Conservation (phyloP, 37 sponge, comb jelly and placozoan genomes). For the Agelas oroides region DNA sequence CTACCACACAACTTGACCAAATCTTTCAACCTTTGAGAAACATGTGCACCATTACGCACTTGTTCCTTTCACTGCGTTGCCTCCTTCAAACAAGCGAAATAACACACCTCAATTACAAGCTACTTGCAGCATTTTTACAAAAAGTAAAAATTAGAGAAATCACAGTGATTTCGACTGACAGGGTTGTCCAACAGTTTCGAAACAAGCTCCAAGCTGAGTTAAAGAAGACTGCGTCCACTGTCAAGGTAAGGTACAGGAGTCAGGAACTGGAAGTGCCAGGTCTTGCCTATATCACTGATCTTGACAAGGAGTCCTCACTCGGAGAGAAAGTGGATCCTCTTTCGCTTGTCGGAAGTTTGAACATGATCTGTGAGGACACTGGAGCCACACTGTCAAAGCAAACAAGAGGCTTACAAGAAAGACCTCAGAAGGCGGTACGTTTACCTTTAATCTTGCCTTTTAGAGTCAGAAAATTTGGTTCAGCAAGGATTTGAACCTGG, state of each 20-base stretch:
- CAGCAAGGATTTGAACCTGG: too few relatives aligned
- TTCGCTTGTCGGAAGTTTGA: slow-evolving; percentile 38
- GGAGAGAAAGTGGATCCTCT: slow-evolving; percentile 30
- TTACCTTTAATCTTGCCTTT: too few relatives aligned
- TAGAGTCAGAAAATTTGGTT: too few relatives aligned
- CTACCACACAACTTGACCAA: background rate
- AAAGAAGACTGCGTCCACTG: background rate
- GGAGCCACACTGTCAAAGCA: background rate
- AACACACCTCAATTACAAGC: background rate
- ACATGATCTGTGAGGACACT: background rate
- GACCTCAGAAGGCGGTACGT: background rate
- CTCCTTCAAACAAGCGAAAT: background rate
- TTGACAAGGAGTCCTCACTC: background rate
- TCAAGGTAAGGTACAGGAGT: slow-evolving; percentile 8
- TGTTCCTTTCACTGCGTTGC: slow-evolving; percentile 10
- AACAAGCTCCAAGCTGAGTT: slow-evolving; percentile 13
- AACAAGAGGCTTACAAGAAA: background rate
- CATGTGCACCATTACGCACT: background rate
- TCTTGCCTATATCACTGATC: slow-evolving; percentile 24
- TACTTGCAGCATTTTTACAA: slow-evolving; percentile 3
- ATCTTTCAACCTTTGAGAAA: background rate
- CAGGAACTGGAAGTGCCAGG: slow-evolving; percentile 33
- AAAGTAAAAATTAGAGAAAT: slow-evolving; percentile 1
- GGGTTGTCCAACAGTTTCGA: slow-evolving; percentile 6
- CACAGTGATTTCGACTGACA: slow-evolving; percentile 35